phyloP scores from a whole-genome alignment of 2,113 vertebrate genomes.

The Ahaetulla prasina region DNA sequence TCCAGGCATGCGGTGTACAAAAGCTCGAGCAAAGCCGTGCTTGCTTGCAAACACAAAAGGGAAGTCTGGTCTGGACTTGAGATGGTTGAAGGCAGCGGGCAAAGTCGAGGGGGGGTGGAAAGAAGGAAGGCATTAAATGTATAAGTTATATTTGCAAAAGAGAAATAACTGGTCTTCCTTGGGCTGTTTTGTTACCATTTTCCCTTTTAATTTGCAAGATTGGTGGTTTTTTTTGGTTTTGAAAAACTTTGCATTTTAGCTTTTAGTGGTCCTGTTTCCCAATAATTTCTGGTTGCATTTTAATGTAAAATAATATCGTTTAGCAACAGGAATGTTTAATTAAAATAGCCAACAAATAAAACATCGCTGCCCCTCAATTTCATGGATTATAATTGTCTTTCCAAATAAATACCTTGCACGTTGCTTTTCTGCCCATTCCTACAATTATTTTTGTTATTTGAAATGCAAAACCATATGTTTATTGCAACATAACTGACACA shows the following conservation, averaged over 20 bases:
- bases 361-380: neutral
- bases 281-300: neutral
- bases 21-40: conserved; percentile 39
- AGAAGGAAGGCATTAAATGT: conserved; percentile 1
- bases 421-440: rapidly evolving
- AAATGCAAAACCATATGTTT: conserved; percentile 16
- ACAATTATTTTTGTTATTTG: neutral
- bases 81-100: neutral
- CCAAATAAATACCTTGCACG: neutral
- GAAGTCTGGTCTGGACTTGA: conserved; percentile 48
- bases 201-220: neutral
- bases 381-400: neutral
- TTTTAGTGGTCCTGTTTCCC: neutral
- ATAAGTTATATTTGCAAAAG: neutral
- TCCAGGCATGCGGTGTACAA: conserved; percentile 16
- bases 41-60: conserved; percentile 61
- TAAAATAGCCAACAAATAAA: neutral
- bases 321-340: neutral
- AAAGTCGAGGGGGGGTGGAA: neutral
- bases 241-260: neutral
- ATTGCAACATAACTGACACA: conserved; percentile 56
- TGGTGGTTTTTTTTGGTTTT: neutral
- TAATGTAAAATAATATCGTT: neutral
- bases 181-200: too few relatives aligned
- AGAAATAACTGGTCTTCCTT: conserved; percentile 7